Evolutionary conservation across 2,797 vertebrate genomes (phyloP), one percentile per base, ranked within the genome.

Genomic region (Phrynocephalus forsythii): DNA sequence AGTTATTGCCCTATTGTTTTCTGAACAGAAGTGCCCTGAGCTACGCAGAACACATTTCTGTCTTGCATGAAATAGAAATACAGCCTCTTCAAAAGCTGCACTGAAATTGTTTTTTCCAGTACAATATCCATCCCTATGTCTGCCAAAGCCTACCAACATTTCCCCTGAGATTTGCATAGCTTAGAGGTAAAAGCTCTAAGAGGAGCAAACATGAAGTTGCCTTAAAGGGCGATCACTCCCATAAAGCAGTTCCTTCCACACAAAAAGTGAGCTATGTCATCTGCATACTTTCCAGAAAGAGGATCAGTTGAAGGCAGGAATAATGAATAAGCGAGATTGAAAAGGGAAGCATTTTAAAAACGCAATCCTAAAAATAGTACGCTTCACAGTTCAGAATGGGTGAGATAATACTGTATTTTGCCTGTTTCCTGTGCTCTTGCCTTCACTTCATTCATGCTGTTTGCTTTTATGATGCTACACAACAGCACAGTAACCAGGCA

Each of bases 401-500:
- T 68, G 63, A 85, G 84, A 56, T 69, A 75, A 79, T 85, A 44
- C 38, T 44, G 38, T 44, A 66, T 18, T 18, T 22, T 73, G 18
- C 76, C 28, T 16, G 76, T 73, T 60, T 79, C 68, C 44, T 38
- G 68, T 24, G 38, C 75, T 85, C 75, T 85, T 79, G 28, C 20
- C 44, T 76, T 68, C 38, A 18, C 69, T 93, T 92, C 76, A 86
- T 13, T 44, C 67, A 30, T 69, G n/a, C 9, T 26, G 18, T 48
- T 2, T 76, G 79, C 67, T 89, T 91, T 87, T 87, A 5, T 0
- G 6, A 13, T 38, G 67, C 88, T 79, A 80, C 6, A 0, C 85
- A 85, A 83, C 1, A 91, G 38, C 9, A 81, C 67, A 11, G 50
- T 75, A 63, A 33, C 67, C 24, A 90, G 56, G 9, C 13, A 79